These are phyloP conservation scores for Planococcus citri DNA, from an alignment of 1,140 invertebrate species.

Conservation along the genomic window DNA sequence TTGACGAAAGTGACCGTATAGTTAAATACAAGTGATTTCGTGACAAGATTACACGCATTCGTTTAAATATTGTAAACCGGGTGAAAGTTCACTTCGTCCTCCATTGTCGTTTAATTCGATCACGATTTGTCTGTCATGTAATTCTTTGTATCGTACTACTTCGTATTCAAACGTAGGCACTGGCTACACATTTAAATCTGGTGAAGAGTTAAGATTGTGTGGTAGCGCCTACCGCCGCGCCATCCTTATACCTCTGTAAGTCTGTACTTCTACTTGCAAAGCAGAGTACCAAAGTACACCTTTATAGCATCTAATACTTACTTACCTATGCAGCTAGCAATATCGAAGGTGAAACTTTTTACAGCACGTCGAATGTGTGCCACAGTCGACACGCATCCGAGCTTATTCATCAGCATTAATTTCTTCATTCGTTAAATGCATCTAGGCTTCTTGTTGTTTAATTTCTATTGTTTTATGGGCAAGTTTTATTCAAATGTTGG, in stretches of 20 bases:
- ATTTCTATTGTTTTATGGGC: not conserved
- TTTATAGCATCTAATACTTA: too few species aligned
- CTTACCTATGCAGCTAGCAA: too few species aligned
- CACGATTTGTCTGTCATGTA: not conserved
- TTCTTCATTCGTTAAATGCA: not conserved
- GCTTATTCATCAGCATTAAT: not conserved
- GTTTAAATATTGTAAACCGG: not conserved
- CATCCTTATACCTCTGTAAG: too few species aligned
- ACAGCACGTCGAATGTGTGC: not conserved
- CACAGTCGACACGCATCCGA: not conserved
- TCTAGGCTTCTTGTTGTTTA: too few species aligned
- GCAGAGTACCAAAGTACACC: too few species aligned
- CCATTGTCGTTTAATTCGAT: slow-evolving; percentile 6
- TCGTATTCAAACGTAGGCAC: slow-evolving; percentile 1
- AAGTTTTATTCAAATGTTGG: not conserved
- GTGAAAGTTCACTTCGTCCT: slow-evolving; percentile 6
- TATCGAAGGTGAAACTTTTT: not conserved
- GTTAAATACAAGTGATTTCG: slow-evolving; percentile 3
- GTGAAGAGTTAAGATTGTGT: too few species aligned
- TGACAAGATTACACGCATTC: slow-evolving; percentile 6
- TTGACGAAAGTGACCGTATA: slow-evolving; percentile 6
- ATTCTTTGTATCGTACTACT: not conserved
- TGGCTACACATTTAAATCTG: not conserved
- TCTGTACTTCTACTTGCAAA: too few species aligned
- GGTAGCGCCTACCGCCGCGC: too few species aligned